Conservation (phyloP, 2,888 invertebrate species). For the Seira ritae region DNA sequence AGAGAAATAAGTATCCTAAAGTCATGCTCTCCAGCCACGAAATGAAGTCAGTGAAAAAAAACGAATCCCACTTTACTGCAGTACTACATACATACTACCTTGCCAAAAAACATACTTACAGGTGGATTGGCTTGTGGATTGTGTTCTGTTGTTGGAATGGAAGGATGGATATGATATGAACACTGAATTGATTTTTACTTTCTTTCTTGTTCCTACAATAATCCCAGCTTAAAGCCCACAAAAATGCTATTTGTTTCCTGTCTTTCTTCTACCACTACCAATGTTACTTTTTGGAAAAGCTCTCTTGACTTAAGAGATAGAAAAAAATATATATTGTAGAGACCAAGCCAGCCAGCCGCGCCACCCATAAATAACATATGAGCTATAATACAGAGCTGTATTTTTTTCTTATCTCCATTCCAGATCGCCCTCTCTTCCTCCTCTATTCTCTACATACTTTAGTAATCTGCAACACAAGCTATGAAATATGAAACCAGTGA, state of each 20-base stretch:
- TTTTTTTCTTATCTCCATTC: conserved; percentile 33
- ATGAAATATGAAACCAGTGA: no score
- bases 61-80: background rate
- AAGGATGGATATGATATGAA: conserved; percentile 22
- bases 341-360: conserved; percentile 60
- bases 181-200: conserved; percentile 56
- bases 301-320: conserved; percentile 26
- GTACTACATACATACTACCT: no score
- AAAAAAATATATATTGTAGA: conserved; percentile 28
- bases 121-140: no score
- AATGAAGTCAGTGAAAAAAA: background rate
- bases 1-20: background rate
- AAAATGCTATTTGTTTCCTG: conserved; percentile 66
- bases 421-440: conserved; percentile 13
- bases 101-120: no score
- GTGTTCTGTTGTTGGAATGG: no score
- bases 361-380: conserved; percentile 66
- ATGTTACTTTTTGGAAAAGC: conserved; percentile 5
- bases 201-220: conserved; percentile 36
- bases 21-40: background rate
- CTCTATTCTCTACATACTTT: conserved; percentile 28
- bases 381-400: conserved; percentile 55
- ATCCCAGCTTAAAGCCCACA: conserved; percentile 61
- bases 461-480: background rate
- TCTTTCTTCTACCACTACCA: no score